These are phyloP conservation scores for Pentalonia nigronervosa DNA, from an alignment of 1,140 invertebrate species.

Conservation along the genomic window DNA sequence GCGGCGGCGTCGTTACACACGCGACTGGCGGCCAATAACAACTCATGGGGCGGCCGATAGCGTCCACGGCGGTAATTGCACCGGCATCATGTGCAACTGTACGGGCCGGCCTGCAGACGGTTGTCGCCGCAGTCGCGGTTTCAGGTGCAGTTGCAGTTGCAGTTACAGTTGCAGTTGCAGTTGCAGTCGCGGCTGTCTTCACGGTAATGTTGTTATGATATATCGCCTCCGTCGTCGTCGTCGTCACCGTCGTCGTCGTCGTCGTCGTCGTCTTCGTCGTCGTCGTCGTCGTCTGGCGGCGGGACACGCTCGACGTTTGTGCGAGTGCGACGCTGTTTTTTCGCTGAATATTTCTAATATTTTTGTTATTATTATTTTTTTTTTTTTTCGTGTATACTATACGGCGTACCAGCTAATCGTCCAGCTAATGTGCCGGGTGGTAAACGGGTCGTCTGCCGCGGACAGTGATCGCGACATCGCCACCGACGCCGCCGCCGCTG, in stretches of 20 bases:
- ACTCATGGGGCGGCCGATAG: slow-evolving; percentile 49
- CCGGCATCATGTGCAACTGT: not conserved
- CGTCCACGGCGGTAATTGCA: slow-evolving; percentile 15
- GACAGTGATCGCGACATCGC: slow-evolving; percentile 24
- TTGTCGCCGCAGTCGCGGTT: not conserved
- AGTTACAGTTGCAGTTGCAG: no score
- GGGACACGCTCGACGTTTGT: not conserved
- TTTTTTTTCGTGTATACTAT: not conserved
- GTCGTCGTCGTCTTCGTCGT: not conserved
- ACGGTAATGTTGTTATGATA: no score
- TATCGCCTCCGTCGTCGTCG: no score
- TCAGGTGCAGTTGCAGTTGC: not conserved
- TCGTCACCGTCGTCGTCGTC: no score
- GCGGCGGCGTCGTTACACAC: slow-evolving; percentile 54
- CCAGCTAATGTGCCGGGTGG: not conserved
- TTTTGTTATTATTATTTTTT: not conserved
- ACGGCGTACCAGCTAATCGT: not conserved
- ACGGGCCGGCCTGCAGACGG: not conserved
- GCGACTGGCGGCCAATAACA: slow-evolving; percentile 50
- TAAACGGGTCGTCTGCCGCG: not conserved
- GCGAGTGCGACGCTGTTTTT: not conserved
- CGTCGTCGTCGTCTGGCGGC: not conserved
- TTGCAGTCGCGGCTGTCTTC: not conserved
- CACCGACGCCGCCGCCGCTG: not conserved
- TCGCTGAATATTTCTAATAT: not conserved